Base-by-base conservation (phyloP, 2,888 invertebrate genomes). In the Drosophila flavopinicola region DNA sequence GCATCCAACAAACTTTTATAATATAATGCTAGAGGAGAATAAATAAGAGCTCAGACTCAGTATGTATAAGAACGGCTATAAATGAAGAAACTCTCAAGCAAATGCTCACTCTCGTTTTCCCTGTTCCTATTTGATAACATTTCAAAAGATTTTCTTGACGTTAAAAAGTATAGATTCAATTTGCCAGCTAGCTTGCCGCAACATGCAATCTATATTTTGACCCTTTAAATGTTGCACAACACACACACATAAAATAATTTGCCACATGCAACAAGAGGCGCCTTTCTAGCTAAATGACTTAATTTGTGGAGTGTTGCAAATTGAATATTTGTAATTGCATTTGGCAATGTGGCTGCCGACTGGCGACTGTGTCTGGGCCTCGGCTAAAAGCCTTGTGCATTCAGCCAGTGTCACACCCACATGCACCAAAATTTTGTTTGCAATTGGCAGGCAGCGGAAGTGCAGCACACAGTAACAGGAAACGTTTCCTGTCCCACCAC, bases 381-480 rank as follows among this genome's bases (percentile, higher is more conserved):
- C 13, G 11, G 10, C 30, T 15, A 3, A 20, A 17, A 35, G 42
- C 13, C 23, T 20, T 25, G 5, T 30, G 30, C 3, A 25, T 29
- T 13, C 44, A 17, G 7, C 29, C 23, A n/a, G 7, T 15, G 30
- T 35, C 39, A 33, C 54, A 27, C 44, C 53, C 29, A 44, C 32
- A 1, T 5, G 25, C 30, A 29, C 15, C 10, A 15, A 24, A 24
- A 30, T 35, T 13, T 33, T 10, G 23, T 47, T 15, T 33, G 56
- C 33, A 30, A 29, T 13, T 27, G 15, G 27, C 17, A 7, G 29
- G 44, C 25, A 29, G 13, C 39, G 57, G 49, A 66, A 42, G 59
- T 68, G 69, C 70, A 78, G 51, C 59, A 74, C 27, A 23, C 54
- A 56, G 57, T 54, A 71, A 75, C 66, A 54, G 74, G 54, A 76